Evolutionary conservation across 2,888 invertebrate genomes (phyloP), one percentile per base, ranked within the genome.

Genomic region (Dolichopus griseipennis): DNA sequence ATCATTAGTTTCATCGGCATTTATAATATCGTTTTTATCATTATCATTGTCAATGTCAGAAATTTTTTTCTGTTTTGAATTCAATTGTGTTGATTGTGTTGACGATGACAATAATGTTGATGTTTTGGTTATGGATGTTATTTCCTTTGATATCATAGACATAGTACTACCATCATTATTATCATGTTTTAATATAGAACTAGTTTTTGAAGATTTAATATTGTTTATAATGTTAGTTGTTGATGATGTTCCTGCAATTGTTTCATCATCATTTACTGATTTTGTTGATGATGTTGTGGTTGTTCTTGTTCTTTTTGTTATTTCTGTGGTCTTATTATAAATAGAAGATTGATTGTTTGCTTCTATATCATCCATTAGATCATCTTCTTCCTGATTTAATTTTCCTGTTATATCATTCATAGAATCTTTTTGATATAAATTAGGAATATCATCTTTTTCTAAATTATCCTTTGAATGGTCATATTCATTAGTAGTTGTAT

Each of bases 61-160:
- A 22, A 69, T 69, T n/a, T 69, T 70, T 61, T 10, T 61, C 61
- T 69, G 71, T 69, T 72, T 70, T 18, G 18, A 68, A 8, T 37
- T 64, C 1, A 62, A 62, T 52, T 8, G 27, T 27, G 27, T 52
- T 12, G 8, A 61, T 15, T n/a, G 9, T 66, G n/a, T 33, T 41
- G 65, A 22, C 18, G 37, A 5, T 52, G 52, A 37, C 8, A 12
- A 12, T 37, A 37, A 18, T 52, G 52, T 15, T 52, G 52, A 18
- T 27, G 22, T 63, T 15, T 2, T 22, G 27, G 27, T n/a, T 63
- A 15, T 27, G 2, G 3, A 1, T 33, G 63, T 18, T 27, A 15
- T 27, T 4, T 27, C 63, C 15, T 27, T 18, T 15, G 27, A 18
- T 15, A 63, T 27, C 63, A 33, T 10, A 10, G 37, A 37, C 8